Evolutionary conservation across 1,140 invertebrate genomes (phyloP), one percentile per base, ranked within the genome.

Genomic region (Cyphomyrmex costatus): DNA sequence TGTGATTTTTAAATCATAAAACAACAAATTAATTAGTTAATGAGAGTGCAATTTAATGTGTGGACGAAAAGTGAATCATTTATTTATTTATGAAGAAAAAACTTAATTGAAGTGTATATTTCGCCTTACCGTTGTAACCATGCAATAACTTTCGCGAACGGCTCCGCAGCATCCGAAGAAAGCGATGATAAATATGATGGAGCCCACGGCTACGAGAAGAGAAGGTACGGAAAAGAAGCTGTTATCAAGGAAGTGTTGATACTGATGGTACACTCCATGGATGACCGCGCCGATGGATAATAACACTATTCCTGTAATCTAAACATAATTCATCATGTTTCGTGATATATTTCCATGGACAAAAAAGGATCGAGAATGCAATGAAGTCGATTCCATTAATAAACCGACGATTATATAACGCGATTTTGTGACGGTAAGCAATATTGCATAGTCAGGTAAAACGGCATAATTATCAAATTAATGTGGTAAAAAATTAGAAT

Each of bases 141-240:
- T 97, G 92, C 97, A 98, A 89, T 98, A 97, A 92, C 97, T 98
- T 93, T 98, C 98, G 92, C 96, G 97, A 49, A 97, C 95, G 0
- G 98, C 98, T 42, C 98, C 98, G 94, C 98, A 98, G 94, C 98
- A 98, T 88, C 98, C 98, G 87, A 98, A 97, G 94, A 98, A 98
- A 0, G 98, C 96, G 53, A 98, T 97, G 71, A 98, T 93, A 92
- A 98, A 98, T 61, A 98, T 97, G 56, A 98, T 96, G 2, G 96
- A 93, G 10, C 98, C 98, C 42, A 98, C 96, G 10, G 97, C 96
- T 71, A 98, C 97, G 60, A 98, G 95, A 63, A 98, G 96, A 24
- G 97, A 96, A 19, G 98, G 97, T 33, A 97, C 96, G 0, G 96
- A 96, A 73, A 96, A 93, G 88, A 96, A 96, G 86, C 95, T 95